Evolutionary conservation across 2,113 vertebrate genomes (phyloP).

Genomic region (Podiceps cristatus): DNA sequence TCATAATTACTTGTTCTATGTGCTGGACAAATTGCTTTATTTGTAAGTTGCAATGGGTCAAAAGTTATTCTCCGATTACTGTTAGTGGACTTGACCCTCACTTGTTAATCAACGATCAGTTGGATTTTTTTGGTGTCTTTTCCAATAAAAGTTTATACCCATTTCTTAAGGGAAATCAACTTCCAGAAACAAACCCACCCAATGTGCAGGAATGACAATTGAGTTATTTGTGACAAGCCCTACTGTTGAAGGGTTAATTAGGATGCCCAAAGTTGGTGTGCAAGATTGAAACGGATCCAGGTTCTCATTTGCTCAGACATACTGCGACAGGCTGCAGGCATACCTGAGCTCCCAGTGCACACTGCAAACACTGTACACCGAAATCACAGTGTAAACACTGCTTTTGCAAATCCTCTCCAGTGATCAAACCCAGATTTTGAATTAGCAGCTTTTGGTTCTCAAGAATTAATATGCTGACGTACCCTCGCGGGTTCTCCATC

Average conservation of each 20-base stretch:
- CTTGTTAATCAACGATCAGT: not conserved
- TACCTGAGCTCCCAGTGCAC: not conserved
- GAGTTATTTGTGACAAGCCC: not conserved
- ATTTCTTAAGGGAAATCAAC: not conserved
- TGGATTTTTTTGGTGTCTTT: not conserved
- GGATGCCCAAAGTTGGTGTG: not conserved
- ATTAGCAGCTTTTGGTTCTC: not conserved
- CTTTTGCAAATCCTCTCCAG: not conserved
- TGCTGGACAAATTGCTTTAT: not conserved
- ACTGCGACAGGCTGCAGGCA: not conserved
- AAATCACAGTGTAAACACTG: not conserved
- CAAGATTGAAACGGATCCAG: not conserved
- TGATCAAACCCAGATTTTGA: not conserved
- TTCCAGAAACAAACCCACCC: not conserved
- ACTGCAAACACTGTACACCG: not conserved
- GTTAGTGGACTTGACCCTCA: not conserved
- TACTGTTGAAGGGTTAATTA: not conserved
- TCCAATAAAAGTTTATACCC: not conserved
- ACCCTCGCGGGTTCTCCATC: not conserved
- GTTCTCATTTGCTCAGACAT: not conserved
- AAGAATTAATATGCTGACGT: not conserved
- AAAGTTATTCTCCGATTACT: not conserved
- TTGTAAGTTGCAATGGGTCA: not conserved
- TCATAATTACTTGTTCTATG: not conserved
- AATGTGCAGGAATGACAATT: not conserved